Conservation (phyloP, 2,113 vertebrate genomes). For the Phyllostomus discolor region DNA sequence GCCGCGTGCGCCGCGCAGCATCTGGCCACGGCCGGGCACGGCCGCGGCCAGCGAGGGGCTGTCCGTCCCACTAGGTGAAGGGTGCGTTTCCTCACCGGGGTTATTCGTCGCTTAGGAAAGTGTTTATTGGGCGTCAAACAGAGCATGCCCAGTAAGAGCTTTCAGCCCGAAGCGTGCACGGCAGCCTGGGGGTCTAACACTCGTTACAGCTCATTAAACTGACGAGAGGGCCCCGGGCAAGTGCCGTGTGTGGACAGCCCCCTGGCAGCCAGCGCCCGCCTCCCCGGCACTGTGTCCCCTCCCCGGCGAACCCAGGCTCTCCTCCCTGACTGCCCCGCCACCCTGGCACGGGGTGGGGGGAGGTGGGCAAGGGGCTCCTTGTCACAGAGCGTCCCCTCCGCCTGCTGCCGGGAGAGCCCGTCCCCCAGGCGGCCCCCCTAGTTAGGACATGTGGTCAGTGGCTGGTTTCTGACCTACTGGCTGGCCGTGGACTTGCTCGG, state of each 20-base stretch:
- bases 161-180: not conserved
- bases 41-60: rapidly evolving
- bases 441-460: rapidly evolving
- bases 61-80: not conserved
- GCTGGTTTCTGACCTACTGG: not conserved
- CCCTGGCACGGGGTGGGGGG: no score
- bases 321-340: rapidly evolving
- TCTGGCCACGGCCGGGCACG: not conserved
- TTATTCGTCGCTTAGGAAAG: not conserved
- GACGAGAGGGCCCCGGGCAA: rapidly evolving
- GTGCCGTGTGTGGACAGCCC: rapidly evolving
- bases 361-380: not conserved
- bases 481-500: not conserved
- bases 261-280: rapidly evolving
- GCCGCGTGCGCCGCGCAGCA: not conserved
- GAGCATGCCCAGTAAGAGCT: not conserved
- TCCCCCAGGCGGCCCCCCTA: rapidly evolving
- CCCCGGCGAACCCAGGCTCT: not conserved
- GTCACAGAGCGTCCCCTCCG: not conserved
- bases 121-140: not conserved
- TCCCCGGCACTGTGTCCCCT: not conserved
- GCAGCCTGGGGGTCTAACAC: not conserved
- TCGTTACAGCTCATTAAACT: not conserved
- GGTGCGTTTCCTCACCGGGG: not conserved
- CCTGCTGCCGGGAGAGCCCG: not conserved